phyloP scores from a whole-genome alignment of 2,888 invertebrate genomes.

The Trachelus troglodyta region DNA sequence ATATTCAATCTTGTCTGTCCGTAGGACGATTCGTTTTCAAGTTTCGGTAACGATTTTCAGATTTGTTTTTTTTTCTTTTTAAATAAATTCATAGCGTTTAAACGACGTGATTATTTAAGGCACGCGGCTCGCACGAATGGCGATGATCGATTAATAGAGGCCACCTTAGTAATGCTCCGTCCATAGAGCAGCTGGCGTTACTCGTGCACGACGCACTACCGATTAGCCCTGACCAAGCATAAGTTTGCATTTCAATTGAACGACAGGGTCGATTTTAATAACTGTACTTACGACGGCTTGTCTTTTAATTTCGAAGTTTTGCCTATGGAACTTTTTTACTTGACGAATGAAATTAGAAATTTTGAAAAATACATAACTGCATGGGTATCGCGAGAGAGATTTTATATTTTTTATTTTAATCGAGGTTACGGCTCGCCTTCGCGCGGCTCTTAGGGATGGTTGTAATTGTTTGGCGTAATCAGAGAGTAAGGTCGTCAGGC shows the following conservation, averaged over 20 bases:
- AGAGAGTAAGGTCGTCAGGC: neutral
- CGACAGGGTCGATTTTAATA: neutral
- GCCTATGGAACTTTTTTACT: neutral
- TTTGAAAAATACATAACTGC: neutral
- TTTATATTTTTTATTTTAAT: neutral
- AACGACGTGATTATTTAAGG: neutral
- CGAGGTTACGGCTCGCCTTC: neutral
- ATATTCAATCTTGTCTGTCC: neutral
- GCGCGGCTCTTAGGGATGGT: neutral
- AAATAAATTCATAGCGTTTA: neutral
- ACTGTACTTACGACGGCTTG: neutral
- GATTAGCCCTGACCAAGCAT: conserved; percentile 32
- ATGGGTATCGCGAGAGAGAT: neutral
- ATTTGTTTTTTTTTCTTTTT: neutral
- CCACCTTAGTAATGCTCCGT: neutral
- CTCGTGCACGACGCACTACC: conserved; percentile 14
- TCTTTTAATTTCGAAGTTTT: neutral
- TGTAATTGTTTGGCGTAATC: neutral
- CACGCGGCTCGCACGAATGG: neutral
- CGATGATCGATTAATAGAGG: neutral
- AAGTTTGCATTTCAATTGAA: neutral
- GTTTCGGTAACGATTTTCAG: neutral
- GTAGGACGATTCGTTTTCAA: neutral
- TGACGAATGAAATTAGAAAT: neutral
- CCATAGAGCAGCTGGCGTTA: neutral